Conservation (phyloP, 2,888 invertebrate species). For the Vesta saturnalis region DNA sequence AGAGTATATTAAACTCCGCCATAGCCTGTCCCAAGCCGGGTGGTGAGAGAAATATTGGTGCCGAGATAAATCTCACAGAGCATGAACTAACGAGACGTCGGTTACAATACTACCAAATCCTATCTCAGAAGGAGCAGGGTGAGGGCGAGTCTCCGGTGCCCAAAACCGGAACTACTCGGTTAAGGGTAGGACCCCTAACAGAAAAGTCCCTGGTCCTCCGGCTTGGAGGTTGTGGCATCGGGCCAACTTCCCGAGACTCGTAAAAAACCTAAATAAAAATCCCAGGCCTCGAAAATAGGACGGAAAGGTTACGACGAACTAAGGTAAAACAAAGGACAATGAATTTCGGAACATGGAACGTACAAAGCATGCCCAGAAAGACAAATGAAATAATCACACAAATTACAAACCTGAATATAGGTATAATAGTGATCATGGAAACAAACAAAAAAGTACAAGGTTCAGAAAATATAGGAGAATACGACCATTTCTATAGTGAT, state of each 20-base stretch:
- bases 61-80: not conserved
- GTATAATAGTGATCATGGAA: not conserved
- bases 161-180: too few species aligned
- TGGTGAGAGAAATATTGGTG: too few species aligned
- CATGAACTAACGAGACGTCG: not conserved
- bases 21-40: not conserved
- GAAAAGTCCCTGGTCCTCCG: not conserved
- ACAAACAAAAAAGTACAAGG: not conserved
- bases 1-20: not conserved
- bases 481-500: too few species aligned
- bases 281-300: too few species aligned
- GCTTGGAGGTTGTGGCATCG: not conserved
- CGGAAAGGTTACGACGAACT: too few species aligned
- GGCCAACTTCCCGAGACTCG: not conserved
- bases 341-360: not conserved
- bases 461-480: too few species aligned
- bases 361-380: not conserved
- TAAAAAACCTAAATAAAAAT: not conserved
- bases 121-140: not conserved
- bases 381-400: not conserved
- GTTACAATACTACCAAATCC: not conserved
- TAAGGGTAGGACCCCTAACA: too few species aligned
- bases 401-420: too few species aligned
- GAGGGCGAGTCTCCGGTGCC: not conserved
- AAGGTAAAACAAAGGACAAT: too few species aligned